Percentiles rank a stretch among this genome's conserved stretches.
These are phyloP conservation scores for Mastomys natalensis DNA, from an alignment of 2,113 vertebrate species.

Conservation along the genomic window DNA sequence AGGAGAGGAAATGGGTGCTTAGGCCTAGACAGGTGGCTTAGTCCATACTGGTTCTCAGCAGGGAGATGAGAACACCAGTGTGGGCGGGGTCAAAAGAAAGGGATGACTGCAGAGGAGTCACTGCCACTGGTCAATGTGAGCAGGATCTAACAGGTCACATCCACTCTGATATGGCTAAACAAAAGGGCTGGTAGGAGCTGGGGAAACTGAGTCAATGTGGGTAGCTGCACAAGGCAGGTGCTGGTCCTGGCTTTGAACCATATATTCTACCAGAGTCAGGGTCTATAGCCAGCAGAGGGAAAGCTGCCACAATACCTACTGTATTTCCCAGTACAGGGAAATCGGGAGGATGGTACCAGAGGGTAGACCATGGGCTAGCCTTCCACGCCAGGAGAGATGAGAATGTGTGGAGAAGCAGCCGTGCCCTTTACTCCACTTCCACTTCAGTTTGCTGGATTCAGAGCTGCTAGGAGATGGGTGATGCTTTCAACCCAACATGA, in stretches of 20 bases:
- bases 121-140: not conserved
- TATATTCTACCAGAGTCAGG: not conserved
- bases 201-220: not conserved
- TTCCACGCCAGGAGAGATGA: not conserved
- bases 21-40: not conserved
- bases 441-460: not conserved
- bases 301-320: not conserved
- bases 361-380: not conserved
- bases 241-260: not conserved
- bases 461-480: not conserved
- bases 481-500: not conserved
- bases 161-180: not conserved
- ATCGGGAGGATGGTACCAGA: not conserved
- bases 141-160: not conserved
- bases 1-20: not conserved
- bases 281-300: not conserved
- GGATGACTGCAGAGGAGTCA: not conserved
- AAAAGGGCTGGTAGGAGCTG: not conserved
- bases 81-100: not conserved
- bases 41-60: not conserved
- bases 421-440: not conserved
- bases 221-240: not conserved
- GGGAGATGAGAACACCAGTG: not conserved
- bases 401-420: accelerated
- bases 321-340: too few relatives aligned